phyloP scores from a whole-genome alignment of 1,140 invertebrate species.

The Drosophila seguyi region DNA sequence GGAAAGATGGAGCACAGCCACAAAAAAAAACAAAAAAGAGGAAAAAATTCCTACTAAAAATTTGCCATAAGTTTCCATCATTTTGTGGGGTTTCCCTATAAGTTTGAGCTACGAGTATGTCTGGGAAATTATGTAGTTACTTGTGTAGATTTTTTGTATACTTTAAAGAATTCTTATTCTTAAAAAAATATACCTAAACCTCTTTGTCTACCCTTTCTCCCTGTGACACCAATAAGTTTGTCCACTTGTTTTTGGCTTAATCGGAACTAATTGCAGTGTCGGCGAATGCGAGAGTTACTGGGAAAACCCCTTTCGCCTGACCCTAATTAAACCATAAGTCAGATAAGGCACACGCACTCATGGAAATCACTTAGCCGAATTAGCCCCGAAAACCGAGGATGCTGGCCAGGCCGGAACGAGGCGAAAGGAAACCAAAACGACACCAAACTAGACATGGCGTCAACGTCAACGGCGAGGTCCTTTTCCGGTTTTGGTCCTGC shows the following conservation, averaged over 20 bases:
- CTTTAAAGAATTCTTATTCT: no score
- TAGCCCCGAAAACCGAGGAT: constrained; percentile 49
- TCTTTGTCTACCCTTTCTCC: no score
- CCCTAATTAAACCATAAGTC: constrained; percentile 80
- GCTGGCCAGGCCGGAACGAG: constrained; percentile 4
- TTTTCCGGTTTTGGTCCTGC: constrained; percentile 7
- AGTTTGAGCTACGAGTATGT: background rate
- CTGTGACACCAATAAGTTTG: background rate
- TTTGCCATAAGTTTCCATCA: background rate
- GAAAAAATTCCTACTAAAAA: background rate
- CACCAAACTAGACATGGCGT: constrained; percentile 25
- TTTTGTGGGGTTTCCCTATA: background rate
- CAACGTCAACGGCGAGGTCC: constrained; percentile 50
- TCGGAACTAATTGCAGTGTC: constrained; percentile 44
- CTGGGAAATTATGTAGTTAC: no score
- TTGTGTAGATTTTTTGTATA: no score
- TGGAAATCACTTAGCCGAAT: constrained; percentile 78
- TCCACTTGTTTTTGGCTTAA: constrained; percentile 18
- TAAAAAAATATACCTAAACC: no score
- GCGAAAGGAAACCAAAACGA: background rate
- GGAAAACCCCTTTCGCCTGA: constrained; percentile 51
- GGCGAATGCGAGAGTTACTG: constrained; percentile 2
- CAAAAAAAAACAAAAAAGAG: constrained; percentile 30
- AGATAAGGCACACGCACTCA: constrained; percentile 57
- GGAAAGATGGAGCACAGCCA: constrained; percentile 17